Evolutionary conservation across 2,113 vertebrate species (phyloP), one percentile per base, ranked within the genome.

Genomic region (Benitochromis conjunctus): DNA sequence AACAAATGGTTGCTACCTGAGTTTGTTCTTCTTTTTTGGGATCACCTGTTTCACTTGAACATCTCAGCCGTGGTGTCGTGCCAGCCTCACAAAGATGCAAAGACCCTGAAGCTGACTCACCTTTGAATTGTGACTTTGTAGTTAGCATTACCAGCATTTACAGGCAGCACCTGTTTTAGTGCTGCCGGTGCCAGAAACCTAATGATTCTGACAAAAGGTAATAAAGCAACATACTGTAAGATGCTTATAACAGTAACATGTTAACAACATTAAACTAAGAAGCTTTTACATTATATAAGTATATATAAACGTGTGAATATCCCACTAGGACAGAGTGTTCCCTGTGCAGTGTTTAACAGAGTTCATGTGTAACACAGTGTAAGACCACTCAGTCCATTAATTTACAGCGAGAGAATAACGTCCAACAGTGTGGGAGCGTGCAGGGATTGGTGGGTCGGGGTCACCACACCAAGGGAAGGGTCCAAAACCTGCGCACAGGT

Each of bases 41-140:
- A 80, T 89, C 82, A 85, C 53, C 85, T 88, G 74, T 84, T 85
- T 84, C 29, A 16, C 69, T 84, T 43, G 29, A 86, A 89, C 57
- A 74, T 41, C 38, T 71, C 55, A 79, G 16, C 79, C 41, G 3
- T 3, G 36, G 79, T 64, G 83, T 83, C 77, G 3, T 55, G 14
- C 21, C 58, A 79, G 19, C 13, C 60, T 7, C 80, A 81, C 31
- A 82, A 60, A 80, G 62, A 60, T 46, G 74, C 84, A 13, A 54
- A 60, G 56, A 54, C 24, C 51, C 14, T 5, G 5, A 43, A 81
- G 41, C 51, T 80, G 21, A 41, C 46, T 79, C 41, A 57, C 54
- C 24, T 26, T 74, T 64, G 60, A 64, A 62, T 62, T 62, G 31
- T 62, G 58, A 64, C 31, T 62, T 62, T 7, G 11, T 7, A n/a